Base-by-base conservation (phyloP, 1,140 invertebrate species). In the Lucilia cuprina region DNA sequence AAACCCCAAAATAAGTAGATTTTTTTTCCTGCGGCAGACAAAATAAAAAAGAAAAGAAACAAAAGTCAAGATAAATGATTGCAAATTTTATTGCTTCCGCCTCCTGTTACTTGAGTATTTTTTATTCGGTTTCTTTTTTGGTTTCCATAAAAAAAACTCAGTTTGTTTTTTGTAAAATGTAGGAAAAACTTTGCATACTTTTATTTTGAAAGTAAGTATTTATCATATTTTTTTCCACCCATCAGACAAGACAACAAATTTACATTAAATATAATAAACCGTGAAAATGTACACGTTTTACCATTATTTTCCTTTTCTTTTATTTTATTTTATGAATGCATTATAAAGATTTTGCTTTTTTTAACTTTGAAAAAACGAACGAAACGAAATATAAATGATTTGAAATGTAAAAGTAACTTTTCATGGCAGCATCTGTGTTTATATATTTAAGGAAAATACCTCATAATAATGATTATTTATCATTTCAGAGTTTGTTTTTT, bases 211-310 rank as follows among this genome's bases (percentile, higher is more conserved):
- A 41, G 41, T 5, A 21, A 21, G 74, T 75, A 41, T 78, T 78
- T 78, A 41, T 78, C 75, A 78, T 78, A 78, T 78, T 78, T 77
- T 35, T 78, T 25, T 75, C n/a, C 35, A n/a, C 35, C 41, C 41
- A 41, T 7, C 41, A 8, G 41, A 30, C 41, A 41, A n/a, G 41
- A 41, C 41, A 41, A 41, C 35, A 47, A 47, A 78, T 41, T 41
- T 78, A 78, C 75, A 78, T 78, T 78, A 41, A 47, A 78, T n/a
- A 41, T 78, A 78, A 78, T 41, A 41, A 17, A 78, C 75, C 75
- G 75, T 78, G 75, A 78, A 78, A 78, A 78, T 78, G 75, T 78
- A 78, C 75, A 78, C 35, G 75, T 78, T 78, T 78, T 78, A 78
- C 75, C 75, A 78, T 78, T 41, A 41, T 10, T 41, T 41, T 8